Evolutionary conservation across 1,140 invertebrate species (phyloP).

Genomic region (Venturia canescens): DNA sequence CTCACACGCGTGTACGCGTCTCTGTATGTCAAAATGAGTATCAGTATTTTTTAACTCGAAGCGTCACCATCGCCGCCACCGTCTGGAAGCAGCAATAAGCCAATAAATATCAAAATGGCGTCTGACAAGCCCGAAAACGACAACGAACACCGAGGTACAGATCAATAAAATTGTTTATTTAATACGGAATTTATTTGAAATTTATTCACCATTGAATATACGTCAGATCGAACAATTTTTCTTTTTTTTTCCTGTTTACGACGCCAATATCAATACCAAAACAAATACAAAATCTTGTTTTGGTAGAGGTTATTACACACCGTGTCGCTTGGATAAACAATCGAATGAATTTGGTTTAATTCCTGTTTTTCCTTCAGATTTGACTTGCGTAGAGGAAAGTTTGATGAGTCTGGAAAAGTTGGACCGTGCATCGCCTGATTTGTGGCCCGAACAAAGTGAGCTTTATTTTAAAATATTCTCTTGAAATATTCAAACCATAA

Average conservation of each 20-base stretch:
- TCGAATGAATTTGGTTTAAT: neutral
- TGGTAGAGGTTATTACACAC: neutral
- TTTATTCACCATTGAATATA: neutral
- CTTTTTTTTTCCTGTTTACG: too few relatives aligned
- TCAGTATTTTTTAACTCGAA: too few relatives aligned
- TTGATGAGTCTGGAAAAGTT: constrained; percentile 91
- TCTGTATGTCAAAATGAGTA: too few relatives aligned
- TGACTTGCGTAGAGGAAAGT: constrained; percentile 81
- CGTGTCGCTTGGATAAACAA: neutral
- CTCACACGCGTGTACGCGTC: neutral
- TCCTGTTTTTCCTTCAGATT: constrained; percentile 64
- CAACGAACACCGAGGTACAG: constrained; percentile 56
- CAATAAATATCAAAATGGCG: constrained; percentile 59
- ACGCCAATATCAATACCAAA: too few relatives aligned
- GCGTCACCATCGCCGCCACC: too few relatives aligned
- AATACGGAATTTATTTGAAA: too few relatives aligned
- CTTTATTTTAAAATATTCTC: constrained; percentile 56
- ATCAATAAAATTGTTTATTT: neutral
- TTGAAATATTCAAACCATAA: neutral
- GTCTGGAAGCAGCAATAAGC: neutral
- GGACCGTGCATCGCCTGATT: constrained; percentile 92
- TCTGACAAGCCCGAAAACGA: constrained; percentile 59
- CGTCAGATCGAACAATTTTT: neutral
- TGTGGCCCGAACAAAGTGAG: constrained; percentile 96
- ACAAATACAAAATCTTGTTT: neutral